Evolutionary conservation across 1,140 invertebrate species (phyloP).

Genomic region (Lepidostoma basale): DNA sequence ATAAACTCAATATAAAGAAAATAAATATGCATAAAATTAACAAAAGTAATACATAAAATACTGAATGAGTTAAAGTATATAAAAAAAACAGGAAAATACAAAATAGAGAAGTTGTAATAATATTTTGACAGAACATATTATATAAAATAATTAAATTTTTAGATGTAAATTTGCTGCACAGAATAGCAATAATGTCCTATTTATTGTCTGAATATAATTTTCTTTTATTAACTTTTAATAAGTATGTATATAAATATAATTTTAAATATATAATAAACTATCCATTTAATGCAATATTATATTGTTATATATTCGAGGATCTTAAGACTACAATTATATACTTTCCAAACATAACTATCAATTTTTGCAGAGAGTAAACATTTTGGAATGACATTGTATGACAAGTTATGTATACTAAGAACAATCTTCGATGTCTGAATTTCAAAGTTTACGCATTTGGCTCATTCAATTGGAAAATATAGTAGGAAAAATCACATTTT

Average conservation of each 20-base stretch:
- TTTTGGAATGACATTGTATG: conserved; percentile 45
- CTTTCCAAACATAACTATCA: conserved; percentile 46
- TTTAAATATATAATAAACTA: conserved; percentile 44
- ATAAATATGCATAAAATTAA: too few species aligned
- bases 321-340: conserved; percentile 43
- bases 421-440: conserved; percentile 16
- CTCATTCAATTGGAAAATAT: conserved; percentile 6
- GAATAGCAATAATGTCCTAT: conserved; percentile 24
- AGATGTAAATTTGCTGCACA: conserved; percentile 1
- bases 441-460: conserved; percentile 11
- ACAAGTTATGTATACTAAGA: too few species aligned
- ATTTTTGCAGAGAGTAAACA: conserved; percentile 35
- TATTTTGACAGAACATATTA: too few species aligned
- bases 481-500: too few species aligned
- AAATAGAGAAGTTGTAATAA: too few species aligned
- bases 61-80: too few species aligned
- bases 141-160: too few species aligned
- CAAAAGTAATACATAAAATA: too few species aligned
- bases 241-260: conserved; percentile 39
- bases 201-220: conserved; percentile 45
- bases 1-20: too few species aligned
- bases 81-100: not conserved
- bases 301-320: conserved; percentile 28
- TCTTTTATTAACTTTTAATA: conserved; percentile 28
- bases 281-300: conserved; percentile 37